Evolutionary conservation across 2,888 invertebrate species (phyloP).

Genomic region (Phania funesta): DNA sequence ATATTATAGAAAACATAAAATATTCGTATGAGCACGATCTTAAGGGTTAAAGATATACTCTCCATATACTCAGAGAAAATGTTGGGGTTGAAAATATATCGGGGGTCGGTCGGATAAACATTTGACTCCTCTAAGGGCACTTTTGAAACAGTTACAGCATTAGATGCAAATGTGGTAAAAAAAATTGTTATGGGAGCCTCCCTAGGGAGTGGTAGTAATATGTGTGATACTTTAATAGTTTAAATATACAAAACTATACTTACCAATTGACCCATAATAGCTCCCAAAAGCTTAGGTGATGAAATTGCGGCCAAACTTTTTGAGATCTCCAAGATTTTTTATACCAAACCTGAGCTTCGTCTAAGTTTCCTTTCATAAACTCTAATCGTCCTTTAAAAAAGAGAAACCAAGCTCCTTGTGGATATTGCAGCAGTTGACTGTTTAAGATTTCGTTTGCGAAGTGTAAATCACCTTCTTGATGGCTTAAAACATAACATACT

Average conservation of each 20-base stretch:
- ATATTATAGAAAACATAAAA: no score
- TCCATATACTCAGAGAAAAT: no score
- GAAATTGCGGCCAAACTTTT: slow-evolving; percentile 93
- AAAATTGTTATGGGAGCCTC: no score
- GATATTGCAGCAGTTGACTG: slow-evolving; percentile 86
- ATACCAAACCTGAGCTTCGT: slow-evolving; percentile 87
- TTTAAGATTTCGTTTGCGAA: slow-evolving; percentile 88
- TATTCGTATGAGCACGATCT: no score
- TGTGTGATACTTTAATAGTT: no score
- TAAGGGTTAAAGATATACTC: no score
- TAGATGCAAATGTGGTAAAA: no score
- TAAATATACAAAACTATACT: slow-evolving; percentile 71
- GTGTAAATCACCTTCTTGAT: slow-evolving; percentile 88
- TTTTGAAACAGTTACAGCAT: no score
- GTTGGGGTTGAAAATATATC: no score
- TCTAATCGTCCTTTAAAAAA: slow-evolving; percentile 94
- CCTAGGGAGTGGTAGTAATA: no score
- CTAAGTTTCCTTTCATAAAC: slow-evolving; percentile 89
- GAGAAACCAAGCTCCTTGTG: slow-evolving; percentile 93
- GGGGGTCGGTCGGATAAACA: no score
- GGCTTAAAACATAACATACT: slow-evolving; percentile 90
- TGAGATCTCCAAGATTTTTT: slow-evolving; percentile 91
- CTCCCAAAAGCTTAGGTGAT: slow-evolving; percentile 97
- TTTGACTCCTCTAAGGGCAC: no score
- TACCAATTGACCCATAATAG: slow-evolving; percentile 94